These are phyloP conservation scores for Chironomus tepperi DNA, from an alignment of 1,140 invertebrate genomes.

Conservation along the genomic window DNA sequence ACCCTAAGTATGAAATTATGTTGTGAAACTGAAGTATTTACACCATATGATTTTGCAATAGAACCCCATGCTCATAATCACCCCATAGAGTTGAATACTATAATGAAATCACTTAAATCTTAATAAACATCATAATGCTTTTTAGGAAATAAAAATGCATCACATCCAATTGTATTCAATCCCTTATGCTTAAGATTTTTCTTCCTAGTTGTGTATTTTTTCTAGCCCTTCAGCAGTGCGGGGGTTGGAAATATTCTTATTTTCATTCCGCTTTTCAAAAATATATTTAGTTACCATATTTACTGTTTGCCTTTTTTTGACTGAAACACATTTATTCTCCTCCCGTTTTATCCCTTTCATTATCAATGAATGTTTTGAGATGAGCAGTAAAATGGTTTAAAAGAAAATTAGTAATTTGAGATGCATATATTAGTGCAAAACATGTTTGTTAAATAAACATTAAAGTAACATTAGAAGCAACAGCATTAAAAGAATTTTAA, in stretches of 20 bases:
- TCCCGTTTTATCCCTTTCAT: neutral
- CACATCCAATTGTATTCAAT: neutral
- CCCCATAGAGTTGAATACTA: neutral
- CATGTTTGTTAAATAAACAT: neutral
- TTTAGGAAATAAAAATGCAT: slow-evolving; percentile 20
- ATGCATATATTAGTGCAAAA: slow-evolving; percentile 17
- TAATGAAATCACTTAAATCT: slow-evolving; percentile 24
- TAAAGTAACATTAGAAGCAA: too few species aligned
- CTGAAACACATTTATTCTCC: neutral
- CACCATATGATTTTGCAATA: neutral
- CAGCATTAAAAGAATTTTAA: too few species aligned
- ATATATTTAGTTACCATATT: neutral
- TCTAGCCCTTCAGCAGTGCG: neutral
- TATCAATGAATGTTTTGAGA: neutral
- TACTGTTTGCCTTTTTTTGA: neutral
- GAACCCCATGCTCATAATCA: slow-evolving; percentile 4
- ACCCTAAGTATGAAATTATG: too few species aligned
- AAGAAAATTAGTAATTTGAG: slow-evolving; percentile 21
- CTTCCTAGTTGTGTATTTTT: neutral
- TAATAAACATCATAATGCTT: slow-evolving; percentile 22
- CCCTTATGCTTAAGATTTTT: neutral
- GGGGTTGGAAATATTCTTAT: slow-evolving; percentile 7
- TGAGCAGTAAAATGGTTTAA: neutral
- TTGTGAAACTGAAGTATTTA: too few species aligned
- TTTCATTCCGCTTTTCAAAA: neutral